phyloP scores from a whole-genome alignment of 1,140 invertebrate genomes.

The Delia radicum region DNA sequence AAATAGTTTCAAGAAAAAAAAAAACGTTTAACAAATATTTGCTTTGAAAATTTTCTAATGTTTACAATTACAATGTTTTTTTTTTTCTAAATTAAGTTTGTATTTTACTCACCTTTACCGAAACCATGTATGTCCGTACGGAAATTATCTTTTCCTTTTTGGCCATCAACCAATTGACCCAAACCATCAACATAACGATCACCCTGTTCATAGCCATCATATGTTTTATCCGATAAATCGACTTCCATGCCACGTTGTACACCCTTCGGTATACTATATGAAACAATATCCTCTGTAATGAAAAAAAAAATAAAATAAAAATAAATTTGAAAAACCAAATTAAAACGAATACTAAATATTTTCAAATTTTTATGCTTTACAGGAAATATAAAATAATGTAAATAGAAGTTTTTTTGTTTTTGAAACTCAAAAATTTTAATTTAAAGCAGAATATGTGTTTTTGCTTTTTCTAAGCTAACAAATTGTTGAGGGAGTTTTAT shows the following conservation, averaged over 20 bases:
- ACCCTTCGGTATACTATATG: conserved; percentile 83
- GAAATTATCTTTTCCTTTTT: conserved; percentile 79
- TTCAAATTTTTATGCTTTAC: too few species aligned
- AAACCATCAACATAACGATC: conserved; percentile 77
- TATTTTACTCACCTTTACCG: conserved; percentile 65
- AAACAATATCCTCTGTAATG: conserved; percentile 78
- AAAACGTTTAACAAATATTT: too few species aligned
- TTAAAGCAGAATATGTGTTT: neutral
- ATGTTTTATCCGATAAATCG: conserved; percentile 87
- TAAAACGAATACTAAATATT: too few species aligned
- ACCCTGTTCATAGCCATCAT: conserved; percentile 84
- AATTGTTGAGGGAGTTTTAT: neutral
- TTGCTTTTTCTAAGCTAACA: neutral
- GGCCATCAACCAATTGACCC: conserved; percentile 90
- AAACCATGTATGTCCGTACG: conserved; percentile 67
- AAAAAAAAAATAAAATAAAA: conserved; percentile 30
- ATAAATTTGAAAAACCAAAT: neutral
- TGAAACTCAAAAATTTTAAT: too few species aligned
- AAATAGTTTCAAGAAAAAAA: too few species aligned
- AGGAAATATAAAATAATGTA: neutral
- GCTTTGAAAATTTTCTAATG: too few species aligned
- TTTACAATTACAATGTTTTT: too few species aligned
- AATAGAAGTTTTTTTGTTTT: neutral
- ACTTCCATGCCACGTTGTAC: conserved; percentile 75
- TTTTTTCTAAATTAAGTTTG: too few species aligned